Evolutionary conservation across 2,797 vertebrate genomes (phyloP), one percentile per base, ranked within the genome.

Genomic region (Gymnodraco acuticeps): DNA sequence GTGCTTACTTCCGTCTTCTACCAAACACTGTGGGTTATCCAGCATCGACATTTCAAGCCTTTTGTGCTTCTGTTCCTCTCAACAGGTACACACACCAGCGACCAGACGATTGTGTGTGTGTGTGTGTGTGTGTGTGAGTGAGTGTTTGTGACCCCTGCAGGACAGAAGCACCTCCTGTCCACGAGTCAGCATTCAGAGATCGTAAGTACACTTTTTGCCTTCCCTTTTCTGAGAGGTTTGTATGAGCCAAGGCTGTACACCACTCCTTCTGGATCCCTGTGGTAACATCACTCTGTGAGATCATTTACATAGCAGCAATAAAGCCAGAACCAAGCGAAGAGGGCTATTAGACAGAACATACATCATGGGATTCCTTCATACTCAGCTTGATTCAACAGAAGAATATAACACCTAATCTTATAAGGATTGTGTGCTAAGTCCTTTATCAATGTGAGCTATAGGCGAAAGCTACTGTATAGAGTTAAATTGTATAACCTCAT

Each of bases 121-220:
- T 58, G 62, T 38, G 59, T 60, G 60, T n/a, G 66, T 46, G 58
- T 58, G 62, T 38, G 59, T 60, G 60, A n/a, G 66, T 46, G 47
- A 45, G 74, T 60, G 51, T 80, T 70, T 75, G 78, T 79, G 85
- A 87, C 67, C 59, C 61, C 55, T 68, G 64, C 86, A 75, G 54
- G 33, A 70, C 64, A 80, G 72, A 72, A 56, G 12, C 77, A 75
- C 63, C 75, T 84, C 68, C 76, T 74, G 75, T 81, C 70, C 64
- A 64, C 66, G 78, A 64, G 70, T 78, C 75, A 73, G 80, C 75
- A 67, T 83, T 82, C 76, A 91, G 74, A 92, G 77, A 91, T 89
- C 8, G 94, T 95, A 83, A 95, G 94, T 94, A 90, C 74, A 82
- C 61, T 17, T 65, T 61, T 31, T 43, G 17, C 23, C 9, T 50